phyloP scores from a whole-genome alignment of 2,113 vertebrate genomes.

The Arvicanthis niloticus region DNA sequence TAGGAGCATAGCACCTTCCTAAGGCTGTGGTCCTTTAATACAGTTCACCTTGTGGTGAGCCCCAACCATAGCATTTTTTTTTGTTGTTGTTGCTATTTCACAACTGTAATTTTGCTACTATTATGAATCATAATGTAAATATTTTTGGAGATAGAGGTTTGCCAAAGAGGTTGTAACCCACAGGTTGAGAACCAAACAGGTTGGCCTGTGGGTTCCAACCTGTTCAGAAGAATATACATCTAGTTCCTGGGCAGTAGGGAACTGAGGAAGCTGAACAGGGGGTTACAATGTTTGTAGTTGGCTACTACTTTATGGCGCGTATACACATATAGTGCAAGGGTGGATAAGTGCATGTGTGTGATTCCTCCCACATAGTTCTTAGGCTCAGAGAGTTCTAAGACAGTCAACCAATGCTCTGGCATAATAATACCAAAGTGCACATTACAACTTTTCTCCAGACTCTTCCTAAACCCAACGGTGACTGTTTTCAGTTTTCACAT shows the following conservation, averaged over 20 bases:
- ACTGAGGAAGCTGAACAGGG: not conserved
- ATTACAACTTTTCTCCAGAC: slow-evolving; percentile 50
- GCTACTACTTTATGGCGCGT: not conserved
- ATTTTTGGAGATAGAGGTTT: not conserved
- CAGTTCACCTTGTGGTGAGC: not conserved
- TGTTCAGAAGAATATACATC: not conserved
- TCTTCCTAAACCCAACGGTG: slow-evolving; percentile 48
- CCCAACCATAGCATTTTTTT: not conserved
- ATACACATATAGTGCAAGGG: not conserved
- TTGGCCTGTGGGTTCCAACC: not conserved
- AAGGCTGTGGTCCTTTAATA: not conserved
- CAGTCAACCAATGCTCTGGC: slow-evolving; percentile 21
- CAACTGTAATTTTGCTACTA: not conserved
- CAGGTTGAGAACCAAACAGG: not conserved
- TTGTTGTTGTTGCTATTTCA: not conserved
- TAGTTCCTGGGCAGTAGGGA: not conserved
- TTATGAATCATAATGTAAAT: not conserved
- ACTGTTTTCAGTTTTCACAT: slow-evolving; percentile 49
- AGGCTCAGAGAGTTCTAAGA: slow-evolving; percentile 43
- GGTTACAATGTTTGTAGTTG: not conserved
- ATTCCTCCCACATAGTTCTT: not conserved
- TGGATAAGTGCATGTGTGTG: not conserved
- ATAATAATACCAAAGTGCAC: not conserved
- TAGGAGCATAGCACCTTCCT: not conserved
- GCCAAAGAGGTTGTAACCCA: not conserved